Percentiles rank a stretch among this genome's conserved stretches.
These are phyloP conservation scores for Passer domesticus DNA, from an alignment of 2,113 vertebrate genomes.

Conservation along the genomic window DNA sequence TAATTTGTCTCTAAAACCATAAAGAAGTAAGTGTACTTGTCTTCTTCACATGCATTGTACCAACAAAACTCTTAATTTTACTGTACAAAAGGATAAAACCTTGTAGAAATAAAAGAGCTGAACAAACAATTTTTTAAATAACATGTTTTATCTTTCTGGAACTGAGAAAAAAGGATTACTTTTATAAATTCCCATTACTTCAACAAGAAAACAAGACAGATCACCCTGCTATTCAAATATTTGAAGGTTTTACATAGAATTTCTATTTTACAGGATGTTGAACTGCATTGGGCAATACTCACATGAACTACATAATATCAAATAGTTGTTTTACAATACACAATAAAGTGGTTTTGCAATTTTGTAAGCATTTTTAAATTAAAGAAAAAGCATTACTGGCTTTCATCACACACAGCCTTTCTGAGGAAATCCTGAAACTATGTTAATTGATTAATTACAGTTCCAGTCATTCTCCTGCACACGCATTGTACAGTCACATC, in stretches of 20 bases:
- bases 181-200: background rate
- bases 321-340: background rate
- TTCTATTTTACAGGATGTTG: background rate
- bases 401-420: background rate
- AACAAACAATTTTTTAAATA: background rate
- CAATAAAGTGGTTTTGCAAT: background rate
- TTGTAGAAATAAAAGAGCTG: background rate
- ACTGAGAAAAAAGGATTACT: background rate
- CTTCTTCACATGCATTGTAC: background rate
- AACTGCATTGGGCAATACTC: background rate
- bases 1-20: background rate
- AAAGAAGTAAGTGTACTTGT: background rate
- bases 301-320: background rate
- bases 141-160: background rate
- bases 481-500: background rate
- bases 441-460: background rate
- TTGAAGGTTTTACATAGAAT: background rate
- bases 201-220: background rate
- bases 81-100: background rate
- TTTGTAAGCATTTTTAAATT: background rate
- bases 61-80: background rate
- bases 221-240: background rate
- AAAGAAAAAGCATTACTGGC: background rate
- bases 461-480: background rate
- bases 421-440: background rate